Base-by-base conservation (phyloP, 2,113 vertebrate species). In the Ictalurus furcatus region DNA sequence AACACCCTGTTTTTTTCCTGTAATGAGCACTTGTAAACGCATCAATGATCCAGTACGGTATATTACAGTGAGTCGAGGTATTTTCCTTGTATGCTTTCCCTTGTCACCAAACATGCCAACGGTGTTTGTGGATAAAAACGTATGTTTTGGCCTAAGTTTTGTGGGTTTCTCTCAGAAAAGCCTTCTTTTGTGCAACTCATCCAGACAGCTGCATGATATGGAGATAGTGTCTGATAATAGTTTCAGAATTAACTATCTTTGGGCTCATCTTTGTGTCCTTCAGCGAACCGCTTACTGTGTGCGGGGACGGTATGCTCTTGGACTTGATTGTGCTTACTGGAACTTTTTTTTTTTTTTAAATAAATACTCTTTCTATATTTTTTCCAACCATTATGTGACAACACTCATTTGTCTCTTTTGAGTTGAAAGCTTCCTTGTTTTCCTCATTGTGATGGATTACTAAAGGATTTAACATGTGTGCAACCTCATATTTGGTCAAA, bases 381-480 rank as follows among this genome's bases (percentile, higher is more conserved):
- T 84, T 63, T 63, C 34, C 81, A 61, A 61, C 81, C 19, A 23
- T 83, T 37, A 83, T 83, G 16, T 61, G 81, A 37, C 56, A 84
- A 84, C 81, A 25, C 56, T 84, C 54, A 82, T 84, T 84, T 84
- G 34, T 63, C 81, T 84, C 61, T 48, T 85, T 48, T 67, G 61
- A 52, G 37, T 19, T 84, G 82, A 84, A 84, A 37, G 82, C 34
- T 84, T 67, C 61, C 63, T 67, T 63, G 3, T 85, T 65, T 63
- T n/a, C 23, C 21, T 84, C 59, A 84, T 84, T 13, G 28, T 84
- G 59, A 84, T 84, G 34, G 14, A 44, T 84, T 23, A 84, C 37
- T 37, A 65, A 63, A 44, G 17, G 80, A 37, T 59, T 59, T 82
- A 80, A 80, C 80, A 82, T 82, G 54, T 82, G 80, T 82, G 80